Percentiles rank a stretch among this genome's conserved stretches.
These are phyloP conservation scores for Pammene fasciana DNA, from an alignment of 2,888 invertebrate genomes.

Conservation along the genomic window DNA sequence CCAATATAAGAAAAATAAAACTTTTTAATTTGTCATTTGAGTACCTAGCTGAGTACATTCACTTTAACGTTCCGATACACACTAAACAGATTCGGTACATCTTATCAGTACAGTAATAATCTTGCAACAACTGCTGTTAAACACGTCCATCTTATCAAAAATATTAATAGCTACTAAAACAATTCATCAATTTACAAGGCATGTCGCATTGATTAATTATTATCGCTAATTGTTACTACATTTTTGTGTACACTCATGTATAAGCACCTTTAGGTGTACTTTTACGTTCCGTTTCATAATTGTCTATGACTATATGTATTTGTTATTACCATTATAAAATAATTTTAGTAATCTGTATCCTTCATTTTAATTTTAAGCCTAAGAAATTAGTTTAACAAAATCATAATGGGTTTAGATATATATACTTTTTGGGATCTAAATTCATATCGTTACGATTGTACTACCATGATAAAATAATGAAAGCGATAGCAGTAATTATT, in stretches of 20 bases:
- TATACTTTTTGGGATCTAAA: too few species aligned
- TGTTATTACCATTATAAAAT: neutral
- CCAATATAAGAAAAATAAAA: conserved; percentile 84
- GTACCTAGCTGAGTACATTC: conserved; percentile 80
- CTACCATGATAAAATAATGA: neutral
- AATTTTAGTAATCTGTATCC: neutral
- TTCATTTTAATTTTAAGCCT: too few species aligned
- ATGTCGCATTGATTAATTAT: neutral
- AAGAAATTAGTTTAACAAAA: too few species aligned
- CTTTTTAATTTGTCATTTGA: conserved; percentile 83
- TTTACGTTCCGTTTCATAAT: conserved; percentile 21
- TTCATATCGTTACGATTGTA: too few species aligned
- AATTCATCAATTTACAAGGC: neutral
- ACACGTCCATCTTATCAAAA: neutral
- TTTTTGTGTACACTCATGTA: conserved; percentile 3
- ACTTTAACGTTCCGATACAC: conserved; percentile 79
- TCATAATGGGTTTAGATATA: too few species aligned
- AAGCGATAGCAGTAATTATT: neutral
- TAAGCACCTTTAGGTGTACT: conserved; percentile 11
- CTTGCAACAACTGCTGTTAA: neutral
- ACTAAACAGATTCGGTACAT: conserved; percentile 34
- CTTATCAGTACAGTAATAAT: neutral
- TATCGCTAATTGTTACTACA: neutral
- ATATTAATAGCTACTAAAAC: neutral
- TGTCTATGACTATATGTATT: conserved; percentile 16